Conservation (phyloP, 2,113 vertebrate genomes). For the Synchiropus splendidus region DNA sequence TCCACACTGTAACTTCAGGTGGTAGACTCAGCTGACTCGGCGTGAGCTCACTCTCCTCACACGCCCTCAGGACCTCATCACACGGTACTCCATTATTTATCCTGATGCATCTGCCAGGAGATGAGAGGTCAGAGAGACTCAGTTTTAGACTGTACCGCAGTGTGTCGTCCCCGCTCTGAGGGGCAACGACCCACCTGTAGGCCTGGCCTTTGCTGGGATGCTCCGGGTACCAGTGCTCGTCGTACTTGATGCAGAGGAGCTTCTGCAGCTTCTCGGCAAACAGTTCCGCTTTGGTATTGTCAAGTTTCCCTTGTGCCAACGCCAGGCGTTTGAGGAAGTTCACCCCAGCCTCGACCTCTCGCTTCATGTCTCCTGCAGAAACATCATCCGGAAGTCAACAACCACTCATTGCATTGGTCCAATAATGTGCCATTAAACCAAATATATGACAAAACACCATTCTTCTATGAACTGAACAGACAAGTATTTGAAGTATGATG, state of each 20-base stretch:
- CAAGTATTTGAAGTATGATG: too few species aligned
- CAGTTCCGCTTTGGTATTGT: constrained; percentile 63
- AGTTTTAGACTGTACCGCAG: neutral
- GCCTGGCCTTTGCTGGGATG: constrained; percentile 82
- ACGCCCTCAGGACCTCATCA: constrained; percentile 60
- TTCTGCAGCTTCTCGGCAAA: constrained; percentile 76
- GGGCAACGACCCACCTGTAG: constrained; percentile 72
- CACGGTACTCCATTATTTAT: constrained; percentile 43
- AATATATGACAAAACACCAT: too few species aligned
- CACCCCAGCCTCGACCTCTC: constrained; percentile 83
- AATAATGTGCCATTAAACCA: neutral
- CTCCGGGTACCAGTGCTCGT: constrained; percentile 83
- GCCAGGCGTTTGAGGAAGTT: constrained; percentile 81
- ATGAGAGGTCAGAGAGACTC: neutral
- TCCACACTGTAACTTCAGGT: constrained; percentile 67
- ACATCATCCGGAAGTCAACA: constrained; percentile 7
- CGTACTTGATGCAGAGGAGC: constrained; percentile 77
- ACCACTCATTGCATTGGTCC: neutral
- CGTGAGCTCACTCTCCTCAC: constrained; percentile 51
- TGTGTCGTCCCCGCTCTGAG: too few species aligned
- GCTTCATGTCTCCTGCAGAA: constrained; percentile 72
- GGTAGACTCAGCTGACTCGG: constrained; percentile 55
- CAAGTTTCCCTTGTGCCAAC: constrained; percentile 70
- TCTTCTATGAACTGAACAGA: too few species aligned
- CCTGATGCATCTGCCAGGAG: constrained; percentile 62